Base-by-base conservation (phyloP, 2,888 invertebrate genomes). In the Clanis bilineata region DNA sequence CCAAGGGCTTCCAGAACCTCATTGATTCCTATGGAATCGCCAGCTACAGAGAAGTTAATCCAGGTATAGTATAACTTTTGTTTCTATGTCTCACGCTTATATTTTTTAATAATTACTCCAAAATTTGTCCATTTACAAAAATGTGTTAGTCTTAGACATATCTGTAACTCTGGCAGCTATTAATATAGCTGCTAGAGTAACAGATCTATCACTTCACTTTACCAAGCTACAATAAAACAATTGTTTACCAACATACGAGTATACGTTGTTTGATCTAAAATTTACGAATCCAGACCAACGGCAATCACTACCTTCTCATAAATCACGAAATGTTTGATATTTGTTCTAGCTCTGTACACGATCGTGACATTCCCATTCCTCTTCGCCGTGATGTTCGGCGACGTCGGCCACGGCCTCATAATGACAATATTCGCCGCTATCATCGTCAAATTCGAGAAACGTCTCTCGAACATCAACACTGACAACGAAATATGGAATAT, bases 1-100 rank as follows among this genome's bases (percentile, higher is more conserved):
- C 97, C 0, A 88, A 90, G 64, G 97, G 96, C 63, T 98, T 97
- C 87, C 98, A 98, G 85, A 94, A 94, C 77, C 94, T 98, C 71
- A 96, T 98, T 71, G 96, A 97, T 92, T 95, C 97, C 28, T 98
- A 98, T 85, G 98, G 97, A 73, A 94, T 97, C 58, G 96, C 97
- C 57, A 95, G 95, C 66, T 98, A 98, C 82, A 93, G 96, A 72
- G 97, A 98, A 93, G 95, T 96, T 64, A 98, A 97, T 86, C 97
- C 97, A 83, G 95, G 96, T 95, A 84, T 57, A 1, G 3, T 28
- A 6, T 57, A 21, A 7, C 1, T 32, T 38, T 1, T 55, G 6
- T n/a, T 47, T 12, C 9, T 36, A 18, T 6, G 9, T 3, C 9
- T 41, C 6, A 18, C 18, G 4, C 18, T 15, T 18, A 2, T 18